Evolutionary conservation across 2,888 invertebrate species (phyloP).

Genomic region (Spicauda simplicius): DNA sequence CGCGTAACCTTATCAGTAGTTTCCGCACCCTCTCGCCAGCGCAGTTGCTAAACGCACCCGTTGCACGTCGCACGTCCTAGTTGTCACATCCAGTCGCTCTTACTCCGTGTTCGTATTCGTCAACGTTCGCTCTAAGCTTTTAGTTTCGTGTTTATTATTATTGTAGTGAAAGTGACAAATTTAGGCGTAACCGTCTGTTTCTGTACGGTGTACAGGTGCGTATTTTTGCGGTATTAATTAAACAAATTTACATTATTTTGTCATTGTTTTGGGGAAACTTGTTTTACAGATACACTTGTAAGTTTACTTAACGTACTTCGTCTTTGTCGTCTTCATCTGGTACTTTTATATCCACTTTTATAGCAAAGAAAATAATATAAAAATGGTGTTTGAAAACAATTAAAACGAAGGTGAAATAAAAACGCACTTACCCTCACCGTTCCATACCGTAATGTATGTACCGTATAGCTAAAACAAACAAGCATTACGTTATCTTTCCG

Average conservation of each 20-base stretch:
- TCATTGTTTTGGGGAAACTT: neutral
- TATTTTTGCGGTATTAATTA: constrained; percentile 34
- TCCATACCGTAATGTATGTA: constrained; percentile 20
- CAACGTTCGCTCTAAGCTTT: constrained; percentile 10
- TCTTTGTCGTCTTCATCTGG: neutral
- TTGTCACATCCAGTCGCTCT: constrained; percentile 72
- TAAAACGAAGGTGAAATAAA: constrained; percentile 36
- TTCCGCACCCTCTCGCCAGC: constrained; percentile 79
- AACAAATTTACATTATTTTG: neutral
- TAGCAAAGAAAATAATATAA: no score
- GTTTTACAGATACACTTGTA: neutral
- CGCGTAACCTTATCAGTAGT: constrained; percentile 83
- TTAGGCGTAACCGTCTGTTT: constrained; percentile 22
- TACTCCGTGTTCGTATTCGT: constrained; percentile 43
- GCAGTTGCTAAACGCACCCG: constrained; percentile 83
- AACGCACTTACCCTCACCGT: constrained; percentile 34
- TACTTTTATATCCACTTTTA: neutral
- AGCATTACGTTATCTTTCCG: constrained; percentile 29
- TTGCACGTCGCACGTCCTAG: constrained; percentile 74
- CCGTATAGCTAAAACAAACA: constrained; percentile 30
- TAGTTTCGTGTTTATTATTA: constrained; percentile 18
- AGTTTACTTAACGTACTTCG: no score
- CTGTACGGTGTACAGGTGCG: constrained; percentile 41
- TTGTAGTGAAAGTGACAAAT: constrained; percentile 41
- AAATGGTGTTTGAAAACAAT: constrained; percentile 24